Base-by-base conservation (phyloP, 1,140 invertebrate species). In the Lepidotrigona ventralis region DNA sequence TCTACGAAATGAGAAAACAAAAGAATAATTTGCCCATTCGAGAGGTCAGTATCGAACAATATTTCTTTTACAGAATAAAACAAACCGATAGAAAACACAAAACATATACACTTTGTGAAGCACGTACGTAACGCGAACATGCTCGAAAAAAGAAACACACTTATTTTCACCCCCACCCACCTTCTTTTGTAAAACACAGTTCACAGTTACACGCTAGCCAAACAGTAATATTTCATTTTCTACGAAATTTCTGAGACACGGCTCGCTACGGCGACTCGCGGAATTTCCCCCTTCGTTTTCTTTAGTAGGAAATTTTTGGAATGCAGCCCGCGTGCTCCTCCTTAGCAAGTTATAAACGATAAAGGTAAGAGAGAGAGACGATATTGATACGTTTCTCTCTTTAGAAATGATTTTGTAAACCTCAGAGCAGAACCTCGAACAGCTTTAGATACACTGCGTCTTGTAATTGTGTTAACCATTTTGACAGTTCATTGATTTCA, bases 181-280 rank as follows among this genome's bases (percentile, higher is more conserved):
- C 14, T 12, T 17, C n/a, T 21, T n/a, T 12, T 54, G 19, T 4
- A 15, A 60, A 72, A 19, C 14, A 54, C 29, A 23, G 56, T 54
- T 79, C 29, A 53, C 53, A 58, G 64, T 69, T 70, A 46, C 64
- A 79, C 11, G 77, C 66, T 70, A 53, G 66, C 63, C 26, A n/a
- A 71, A 51, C 56, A 71, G 68, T 39, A 79, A 46, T 15, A 54
- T 79, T 26, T 60, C 26, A n/a, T 54, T 29, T 29, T 19, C 63
- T 79, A 79, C n/a, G n/a, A 64, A 63, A 46, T 60, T 60, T 19
- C 5, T 12, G 58, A 29, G n/a, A 78, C 12, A 72, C 68, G 68
- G 60, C 63, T 74, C 54, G 79, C 58, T 74, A 74, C 79, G 79
- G 46, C 66, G 64, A 58, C 58, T 64, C n/a, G 26, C 53, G 56